These are phyloP conservation scores for Rhea pennata DNA, from an alignment of 2,113 vertebrate genomes.

Conservation along the genomic window DNA sequence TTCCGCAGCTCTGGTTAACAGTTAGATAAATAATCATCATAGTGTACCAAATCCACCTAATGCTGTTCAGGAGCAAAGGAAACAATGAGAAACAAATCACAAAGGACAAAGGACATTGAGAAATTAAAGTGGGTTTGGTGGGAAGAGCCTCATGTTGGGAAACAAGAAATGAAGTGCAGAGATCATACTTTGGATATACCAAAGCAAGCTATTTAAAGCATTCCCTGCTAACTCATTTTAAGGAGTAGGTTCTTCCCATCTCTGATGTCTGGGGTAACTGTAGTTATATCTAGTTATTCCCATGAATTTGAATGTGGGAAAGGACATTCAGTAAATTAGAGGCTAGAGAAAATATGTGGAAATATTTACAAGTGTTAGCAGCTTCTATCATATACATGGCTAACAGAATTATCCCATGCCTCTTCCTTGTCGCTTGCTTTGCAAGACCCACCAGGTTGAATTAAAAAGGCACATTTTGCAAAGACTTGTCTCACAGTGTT, in stretches of 20 bases:
- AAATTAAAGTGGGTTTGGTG: no score
- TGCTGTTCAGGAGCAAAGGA: not conserved
- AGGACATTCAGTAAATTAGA: not conserved
- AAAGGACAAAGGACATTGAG: no score
- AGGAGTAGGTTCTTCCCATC: no score
- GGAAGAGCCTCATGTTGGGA: not conserved
- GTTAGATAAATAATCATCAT: not conserved
- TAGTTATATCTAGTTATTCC: no score
- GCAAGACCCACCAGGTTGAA: not conserved
- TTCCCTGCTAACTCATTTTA: no score
- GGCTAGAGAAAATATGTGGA: not conserved
- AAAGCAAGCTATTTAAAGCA: not conserved
- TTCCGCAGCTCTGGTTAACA: not conserved
- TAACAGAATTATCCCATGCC: not conserved
- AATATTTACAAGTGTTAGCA: not conserved
- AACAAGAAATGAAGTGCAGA: not conserved
- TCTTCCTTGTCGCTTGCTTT: not conserved
- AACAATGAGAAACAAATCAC: not conserved
- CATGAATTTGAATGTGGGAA: rapidly evolving
- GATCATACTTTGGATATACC: not conserved
- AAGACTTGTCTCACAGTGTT: constrained; percentile 51
- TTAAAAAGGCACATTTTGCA: constrained; percentile 53
- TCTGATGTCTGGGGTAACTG: not conserved
- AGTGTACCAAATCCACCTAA: not conserved
- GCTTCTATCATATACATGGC: not conserved